Percentiles rank a stretch among this genome's conserved stretches.
phyloP scores from a whole-genome alignment of 2,797 vertebrate genomes.

The Bradypodion pumilum region DNA sequence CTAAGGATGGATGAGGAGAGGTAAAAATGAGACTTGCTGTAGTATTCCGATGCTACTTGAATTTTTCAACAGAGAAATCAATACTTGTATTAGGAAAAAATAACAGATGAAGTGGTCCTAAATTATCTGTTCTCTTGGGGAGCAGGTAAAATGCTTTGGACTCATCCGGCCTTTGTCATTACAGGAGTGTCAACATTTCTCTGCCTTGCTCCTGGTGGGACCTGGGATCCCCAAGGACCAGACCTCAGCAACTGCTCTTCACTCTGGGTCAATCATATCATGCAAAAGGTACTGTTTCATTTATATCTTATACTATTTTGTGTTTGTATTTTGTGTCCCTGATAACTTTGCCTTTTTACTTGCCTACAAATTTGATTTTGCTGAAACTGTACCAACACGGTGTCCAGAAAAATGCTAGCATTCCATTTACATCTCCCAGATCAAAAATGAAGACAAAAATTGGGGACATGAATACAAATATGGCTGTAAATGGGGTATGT shows the following conservation, averaged over 20 bases:
- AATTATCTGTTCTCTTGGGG: not conserved
- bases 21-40: not conserved
- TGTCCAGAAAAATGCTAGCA: not conserved
- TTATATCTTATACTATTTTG: accelerated
- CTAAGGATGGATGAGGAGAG: not conserved
- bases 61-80: not conserved
- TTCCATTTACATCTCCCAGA: not conserved
- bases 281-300: conserved; percentile 87
- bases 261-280: conserved; percentile 95
- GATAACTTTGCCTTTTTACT: not conserved
- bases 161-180: conserved; percentile 55
- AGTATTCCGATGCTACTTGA: no score
- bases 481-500: not conserved
- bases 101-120: not conserved
- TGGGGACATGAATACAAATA: not conserved
- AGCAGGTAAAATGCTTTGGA: not conserved
- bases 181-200: conserved; percentile 88
- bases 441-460: not conserved
- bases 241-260: conserved; percentile 98
- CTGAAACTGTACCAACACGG: not conserved
- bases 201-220: conserved; percentile 87
- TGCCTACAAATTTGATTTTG: not conserved
- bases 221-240: conserved; percentile 93
- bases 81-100: not conserved
- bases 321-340: accelerated